Percentiles rank a stretch among this genome's conserved stretches.
Conservation (phyloP, 1,140 invertebrate genomes). For the Phthorimaea operculella region DNA sequence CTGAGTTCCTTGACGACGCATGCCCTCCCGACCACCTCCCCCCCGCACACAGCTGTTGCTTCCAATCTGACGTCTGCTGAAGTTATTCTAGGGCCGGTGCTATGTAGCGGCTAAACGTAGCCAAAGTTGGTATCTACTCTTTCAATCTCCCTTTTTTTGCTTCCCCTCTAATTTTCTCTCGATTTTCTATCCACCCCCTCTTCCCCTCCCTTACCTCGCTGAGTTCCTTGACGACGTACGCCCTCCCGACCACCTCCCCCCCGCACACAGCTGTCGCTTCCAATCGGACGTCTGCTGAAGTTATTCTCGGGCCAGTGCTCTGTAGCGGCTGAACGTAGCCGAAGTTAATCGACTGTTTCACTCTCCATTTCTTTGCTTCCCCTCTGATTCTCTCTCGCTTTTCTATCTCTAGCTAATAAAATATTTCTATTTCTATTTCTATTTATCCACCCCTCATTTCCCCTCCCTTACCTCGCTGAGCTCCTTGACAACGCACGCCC, state of each 20-base stretch:
- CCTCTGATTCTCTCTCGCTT: no score
- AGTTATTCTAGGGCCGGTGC: constrained; percentile 17
- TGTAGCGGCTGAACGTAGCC: constrained; percentile 69
- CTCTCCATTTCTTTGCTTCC: no score
- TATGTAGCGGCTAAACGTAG: constrained; percentile 61
- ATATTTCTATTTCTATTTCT: no score
- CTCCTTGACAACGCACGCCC: constrained; percentile 76
- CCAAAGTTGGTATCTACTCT: constrained; percentile 75
- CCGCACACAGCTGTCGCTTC: constrained; percentile 74
- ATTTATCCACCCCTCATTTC: no score
- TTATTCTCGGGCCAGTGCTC: not conserved
- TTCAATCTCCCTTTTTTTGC: no score
- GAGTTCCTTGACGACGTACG: constrained; percentile 68
- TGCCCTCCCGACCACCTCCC: constrained; percentile 73
- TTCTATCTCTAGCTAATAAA: no score
- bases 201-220: not conserved
- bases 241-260: constrained; percentile 71
- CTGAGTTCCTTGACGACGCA: constrained; percentile 73
- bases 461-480: constrained; percentile 66
- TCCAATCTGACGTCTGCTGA: constrained; percentile 44
- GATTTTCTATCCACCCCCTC: no score
- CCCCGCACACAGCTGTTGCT: constrained; percentile 79
- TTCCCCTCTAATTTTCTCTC: no score
- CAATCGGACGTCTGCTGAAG: not conserved
- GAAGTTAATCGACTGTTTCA: no score